phyloP scores from a whole-genome alignment of 2,888 invertebrate species.

The Lissonota sp. region DNA sequence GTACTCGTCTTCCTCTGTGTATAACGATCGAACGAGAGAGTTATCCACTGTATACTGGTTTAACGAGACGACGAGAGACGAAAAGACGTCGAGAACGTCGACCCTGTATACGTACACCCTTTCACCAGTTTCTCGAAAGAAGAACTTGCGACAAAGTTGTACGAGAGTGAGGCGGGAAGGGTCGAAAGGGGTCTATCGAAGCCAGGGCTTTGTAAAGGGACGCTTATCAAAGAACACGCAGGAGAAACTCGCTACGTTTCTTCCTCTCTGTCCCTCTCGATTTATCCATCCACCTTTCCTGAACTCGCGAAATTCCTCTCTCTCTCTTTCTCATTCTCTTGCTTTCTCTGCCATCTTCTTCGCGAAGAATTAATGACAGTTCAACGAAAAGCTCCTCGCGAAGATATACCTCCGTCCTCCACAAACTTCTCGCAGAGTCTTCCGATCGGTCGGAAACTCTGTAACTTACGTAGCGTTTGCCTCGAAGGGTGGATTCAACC shows the following conservation, averaged over 20 bases:
- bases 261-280: neutral
- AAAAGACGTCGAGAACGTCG: constrained; percentile 12
- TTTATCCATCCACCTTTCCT: neutral
- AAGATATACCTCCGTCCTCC: constrained; percentile 3
- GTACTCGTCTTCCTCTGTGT: neutral
- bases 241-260: constrained; percentile 54
- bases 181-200: constrained; percentile 32
- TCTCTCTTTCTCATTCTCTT: constrained; percentile 10
- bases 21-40: constrained; percentile 47
- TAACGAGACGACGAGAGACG: constrained; percentile 51
- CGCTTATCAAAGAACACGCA: constrained; percentile 58
- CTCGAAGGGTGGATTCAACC: constrained; percentile 9
- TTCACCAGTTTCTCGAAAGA: constrained; percentile 30
- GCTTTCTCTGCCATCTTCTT: constrained; percentile 25
- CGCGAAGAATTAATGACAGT: constrained; percentile 60
- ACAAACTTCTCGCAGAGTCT: constrained; percentile 46
- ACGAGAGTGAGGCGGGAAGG: constrained; percentile 7
- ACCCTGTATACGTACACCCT: constrained; percentile 39
- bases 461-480: constrained; percentile 36
- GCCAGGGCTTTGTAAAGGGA: constrained; percentile 53
- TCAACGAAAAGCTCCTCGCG: constrained; percentile 48
- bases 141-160: constrained; percentile 24
- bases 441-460: constrained; percentile 52
- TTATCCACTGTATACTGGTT: constrained; percentile 42
- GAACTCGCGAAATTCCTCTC: constrained; percentile 20